Percentiles rank a stretch among this genome's conserved stretches.
Evolutionary conservation across 2,113 vertebrate genomes (phyloP).

Genomic region (Campylomormyrus numenius): DNA sequence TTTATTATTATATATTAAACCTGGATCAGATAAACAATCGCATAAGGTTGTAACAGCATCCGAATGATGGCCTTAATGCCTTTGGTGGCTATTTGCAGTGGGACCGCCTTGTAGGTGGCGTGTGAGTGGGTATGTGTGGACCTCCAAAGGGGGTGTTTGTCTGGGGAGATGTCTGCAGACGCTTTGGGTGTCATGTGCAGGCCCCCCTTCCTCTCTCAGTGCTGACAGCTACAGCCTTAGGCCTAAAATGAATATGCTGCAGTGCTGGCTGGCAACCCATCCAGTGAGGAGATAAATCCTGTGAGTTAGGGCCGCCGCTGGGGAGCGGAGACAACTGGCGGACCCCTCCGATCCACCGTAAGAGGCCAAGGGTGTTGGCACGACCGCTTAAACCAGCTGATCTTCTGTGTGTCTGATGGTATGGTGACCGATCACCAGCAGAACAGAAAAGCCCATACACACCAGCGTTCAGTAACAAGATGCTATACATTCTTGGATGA

Average conservation of each 20-base stretch:
- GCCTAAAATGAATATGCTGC: conserved; percentile 66
- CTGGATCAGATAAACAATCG: neutral
- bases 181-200: conserved; percentile 53
- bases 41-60: neutral
- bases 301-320: conserved; percentile 61
- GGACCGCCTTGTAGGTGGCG: neutral
- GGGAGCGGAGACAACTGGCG: conserved; percentile 66
- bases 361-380: conserved; percentile 61
- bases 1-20: neutral
- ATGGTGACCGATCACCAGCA: conserved; percentile 45
- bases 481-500: neutral
- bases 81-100: neutral
- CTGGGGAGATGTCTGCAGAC: conserved; percentile 35
- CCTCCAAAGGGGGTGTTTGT: conserved; percentile 44
- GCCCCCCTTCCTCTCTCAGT: conserved; percentile 54
- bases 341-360: conserved; percentile 61
- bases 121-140: conserved; percentile 1
- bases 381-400: conserved; percentile 49
- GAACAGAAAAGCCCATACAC: conserved; percentile 30
- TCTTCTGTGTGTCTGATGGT: conserved; percentile 54
- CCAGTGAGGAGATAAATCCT: conserved; percentile 67
- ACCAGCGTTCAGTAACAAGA: conserved; percentile 15
- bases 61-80: neutral
- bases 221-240: conserved; percentile 67
- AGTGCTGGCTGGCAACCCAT: conserved; percentile 61